Evolutionary conservation across 2,888 invertebrate species (phyloP), one percentile per base, ranked within the genome.

Genomic region (Drosophila testacea): DNA sequence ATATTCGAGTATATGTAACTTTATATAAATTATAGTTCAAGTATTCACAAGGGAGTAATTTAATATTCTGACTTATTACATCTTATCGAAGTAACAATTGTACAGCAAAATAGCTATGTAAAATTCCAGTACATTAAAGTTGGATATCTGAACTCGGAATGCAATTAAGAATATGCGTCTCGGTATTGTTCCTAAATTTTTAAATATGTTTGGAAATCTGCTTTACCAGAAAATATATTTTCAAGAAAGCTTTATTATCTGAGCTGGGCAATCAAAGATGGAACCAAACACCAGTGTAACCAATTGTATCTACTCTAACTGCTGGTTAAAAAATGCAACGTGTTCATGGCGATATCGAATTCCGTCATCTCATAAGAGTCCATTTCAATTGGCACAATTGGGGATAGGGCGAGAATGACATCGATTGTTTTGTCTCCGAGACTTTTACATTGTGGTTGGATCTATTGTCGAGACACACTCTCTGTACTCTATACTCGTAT

Each of bases 301-400:
- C 51, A 22, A 56, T 41, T 22, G 38, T 48, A 36, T 0, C 44
- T 28, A 9, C 47, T 39, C 32, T 30, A 32, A 34, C 7, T 42
- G 13, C 55, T 36, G 9, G 11, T 30, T 30, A 55, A 47, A 48
- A 16, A 22, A 22, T 42, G 27, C 28, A 41, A 38, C 32, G 16
- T 73, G 77, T 69, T 69, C 69, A 77, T 69, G 16, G 30, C 38
- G 51, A 57, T 77, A 77, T 77, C 76, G 56, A 42, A 60, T 69
- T 73, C 60, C 56, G 73, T 39, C 69, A 73, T 77, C 78, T 66
- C 51, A 27, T 34, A 10, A 10, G 47, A 16, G 56, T 71, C 60
- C 59, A 71, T 71, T 71, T 68, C 69, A 77, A 55, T 69, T 65
- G 69, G 32, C 38, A 38, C 56, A 72, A 68, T 57, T 64, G 55